These are phyloP conservation scores for Diarsia brunnea DNA, from an alignment of 2,888 invertebrate genomes.

Conservation along the genomic window DNA sequence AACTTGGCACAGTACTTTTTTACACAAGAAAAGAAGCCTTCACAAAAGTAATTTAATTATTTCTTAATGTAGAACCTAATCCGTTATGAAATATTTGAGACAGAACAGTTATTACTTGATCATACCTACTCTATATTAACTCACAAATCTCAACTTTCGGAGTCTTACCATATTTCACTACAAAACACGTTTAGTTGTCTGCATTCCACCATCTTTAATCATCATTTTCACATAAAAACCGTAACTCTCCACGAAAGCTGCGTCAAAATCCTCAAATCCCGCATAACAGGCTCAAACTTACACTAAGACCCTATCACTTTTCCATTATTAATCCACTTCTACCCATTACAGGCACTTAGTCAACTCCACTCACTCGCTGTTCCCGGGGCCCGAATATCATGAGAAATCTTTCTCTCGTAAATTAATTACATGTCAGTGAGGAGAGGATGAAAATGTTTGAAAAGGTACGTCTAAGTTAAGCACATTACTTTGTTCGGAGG, in stretches of 20 bases:
- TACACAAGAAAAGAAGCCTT: not conserved
- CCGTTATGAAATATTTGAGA: not conserved
- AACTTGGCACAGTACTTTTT: not conserved
- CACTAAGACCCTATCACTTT: not conserved
- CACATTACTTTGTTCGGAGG: slow-evolving; percentile 71
- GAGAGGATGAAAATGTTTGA: slow-evolving; percentile 73
- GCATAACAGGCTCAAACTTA: slow-evolving; percentile 2
- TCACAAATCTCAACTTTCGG: not conserved
- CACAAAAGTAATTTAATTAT: not conserved
- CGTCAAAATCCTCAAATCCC: too few relatives aligned
- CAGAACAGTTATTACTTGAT: not conserved
- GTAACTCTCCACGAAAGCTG: not conserved
- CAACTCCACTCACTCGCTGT: slow-evolving; percentile 29
- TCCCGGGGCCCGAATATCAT: slow-evolving; percentile 35
- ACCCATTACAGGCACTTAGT: slow-evolving; percentile 12
- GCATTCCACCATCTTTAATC: not conserved
- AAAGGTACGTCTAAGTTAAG: slow-evolving; percentile 64
- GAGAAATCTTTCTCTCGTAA: slow-evolving; percentile 67
- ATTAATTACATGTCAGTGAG: slow-evolving; percentile 72
- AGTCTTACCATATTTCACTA: not conserved
- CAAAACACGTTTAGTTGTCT: not conserved
- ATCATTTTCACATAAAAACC: not conserved
- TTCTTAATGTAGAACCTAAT: not conserved
- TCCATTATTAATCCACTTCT: slow-evolving; percentile 18
- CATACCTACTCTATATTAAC: not conserved